Evolutionary conservation across 2,888 invertebrate genomes (phyloP).

Genomic region (Synergus laeviventris): DNA sequence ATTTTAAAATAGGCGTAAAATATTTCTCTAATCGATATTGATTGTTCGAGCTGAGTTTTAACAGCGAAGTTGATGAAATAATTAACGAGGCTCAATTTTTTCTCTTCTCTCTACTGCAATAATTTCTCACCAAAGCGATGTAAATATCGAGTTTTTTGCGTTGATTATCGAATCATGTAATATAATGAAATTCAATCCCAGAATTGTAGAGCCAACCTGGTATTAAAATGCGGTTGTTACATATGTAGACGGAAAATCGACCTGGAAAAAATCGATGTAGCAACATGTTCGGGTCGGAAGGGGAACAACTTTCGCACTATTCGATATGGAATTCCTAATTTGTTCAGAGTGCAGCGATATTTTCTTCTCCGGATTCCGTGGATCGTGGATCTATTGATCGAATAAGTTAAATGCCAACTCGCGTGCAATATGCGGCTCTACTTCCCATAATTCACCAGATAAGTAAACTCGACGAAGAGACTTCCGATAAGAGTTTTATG

Average conservation of each 20-base stretch:
- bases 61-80: neutral
- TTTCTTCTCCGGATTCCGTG: neutral
- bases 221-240: neutral
- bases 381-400: conserved; percentile 45
- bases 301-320: conserved; percentile 2
- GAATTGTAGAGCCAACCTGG: neutral
- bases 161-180: neutral
- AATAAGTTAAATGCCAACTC: conserved; percentile 46
- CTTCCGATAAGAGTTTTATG: conserved; percentile 19
- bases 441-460: conserved; percentile 44
- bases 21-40: neutral
- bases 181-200: neutral
- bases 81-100: neutral
- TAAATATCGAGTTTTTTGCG: neutral
- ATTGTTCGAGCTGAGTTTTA: neutral
- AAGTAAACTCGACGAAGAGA: conserved; percentile 8
- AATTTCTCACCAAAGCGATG: neutral
- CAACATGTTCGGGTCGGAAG: neutral
- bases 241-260: neutral
- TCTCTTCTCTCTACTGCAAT: neutral
- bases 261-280: conserved; percentile 5
- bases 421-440: conserved; percentile 44
- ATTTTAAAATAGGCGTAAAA: neutral
- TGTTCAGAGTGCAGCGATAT: conserved; percentile 7
- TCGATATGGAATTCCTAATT: conserved; percentile 17